Conservation (phyloP, 2,888 invertebrate genomes). For the Megamerina dolium region DNA sequence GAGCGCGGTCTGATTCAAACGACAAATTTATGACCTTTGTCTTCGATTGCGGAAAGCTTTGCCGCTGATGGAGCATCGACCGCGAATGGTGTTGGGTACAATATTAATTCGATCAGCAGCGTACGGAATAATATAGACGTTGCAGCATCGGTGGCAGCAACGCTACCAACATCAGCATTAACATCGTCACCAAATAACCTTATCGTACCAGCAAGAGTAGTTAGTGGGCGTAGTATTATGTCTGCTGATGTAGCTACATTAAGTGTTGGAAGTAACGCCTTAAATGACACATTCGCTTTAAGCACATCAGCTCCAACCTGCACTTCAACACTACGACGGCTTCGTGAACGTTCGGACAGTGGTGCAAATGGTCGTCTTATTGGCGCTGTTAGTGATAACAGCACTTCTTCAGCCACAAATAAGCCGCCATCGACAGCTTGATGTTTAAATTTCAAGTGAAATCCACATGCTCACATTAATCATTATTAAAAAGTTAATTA, state of each 20-base stretch:
- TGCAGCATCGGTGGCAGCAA: slow-evolving; percentile 11
- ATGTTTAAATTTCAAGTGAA: slow-evolving; percentile 26
- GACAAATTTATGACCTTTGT: slow-evolving; percentile 50
- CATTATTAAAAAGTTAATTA: too few relatives aligned
- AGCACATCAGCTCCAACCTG: slow-evolving; percentile 45
- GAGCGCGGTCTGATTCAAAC: slow-evolving; percentile 51
- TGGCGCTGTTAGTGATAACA: slow-evolving; percentile 28
- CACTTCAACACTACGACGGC: slow-evolving; percentile 36
- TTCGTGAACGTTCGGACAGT: slow-evolving; percentile 22
- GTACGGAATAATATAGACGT: slow-evolving; percentile 22
- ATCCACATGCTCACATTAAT: too few relatives aligned
- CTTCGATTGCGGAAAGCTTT: slow-evolving; percentile 42
- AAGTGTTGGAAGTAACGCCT: slow-evolving; percentile 15
- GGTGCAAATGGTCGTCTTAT: neutral
- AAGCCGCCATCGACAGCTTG: slow-evolving; percentile 37
- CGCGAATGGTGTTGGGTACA: slow-evolving; percentile 19
- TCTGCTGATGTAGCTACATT: slow-evolving; percentile 18
- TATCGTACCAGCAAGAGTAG: slow-evolving; percentile 36
- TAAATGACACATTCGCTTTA: slow-evolving; percentile 25
- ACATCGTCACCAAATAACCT: slow-evolving; percentile 23
- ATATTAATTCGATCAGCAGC: too few relatives aligned
- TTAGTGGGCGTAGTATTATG: slow-evolving; percentile 25
- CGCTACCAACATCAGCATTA: slow-evolving; percentile 11
- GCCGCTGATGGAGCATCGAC: slow-evolving; percentile 26
- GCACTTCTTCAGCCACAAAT: neutral